Evolutionary conservation across 2,888 invertebrate genomes (phyloP), one percentile per base, ranked within the genome.

Genomic region (Clitarchus hookeri): DNA sequence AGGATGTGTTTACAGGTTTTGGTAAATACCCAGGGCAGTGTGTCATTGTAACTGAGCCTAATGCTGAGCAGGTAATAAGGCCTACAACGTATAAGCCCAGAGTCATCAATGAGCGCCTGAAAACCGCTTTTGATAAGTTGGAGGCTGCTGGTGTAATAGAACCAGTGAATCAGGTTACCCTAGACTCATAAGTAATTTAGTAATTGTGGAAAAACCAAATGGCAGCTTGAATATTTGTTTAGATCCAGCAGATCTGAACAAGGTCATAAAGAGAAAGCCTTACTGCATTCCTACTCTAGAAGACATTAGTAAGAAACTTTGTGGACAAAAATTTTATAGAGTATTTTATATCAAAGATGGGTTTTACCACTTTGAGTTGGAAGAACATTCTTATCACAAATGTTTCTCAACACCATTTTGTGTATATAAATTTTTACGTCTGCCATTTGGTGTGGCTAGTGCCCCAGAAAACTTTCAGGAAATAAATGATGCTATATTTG

Each of bases 401-500:
- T 65, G 65, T 65, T 65, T 65, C 65, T 65, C 65, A 16, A 65
- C 65, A 65, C 65, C 23, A 16, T 65, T 65, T 65, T 6, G 65
- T 23, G 65, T 65, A 65, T 65, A 65, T 23, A 65, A 2, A 65
- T 65, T 65, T 23, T 6, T 65, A 23, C 6, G 65, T 65, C 65
- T 65, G 8, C 65, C 23, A 65, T 65, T 65, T 19, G 65, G 65
- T 65, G 1, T 65, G 16, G 23, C 65, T n/a, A 65, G 65, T 65
- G 8, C 65, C 65, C 23, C 65, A 65, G 65, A 65, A 23, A 65
- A 6, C 8, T 23, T 65, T 23, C 65, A 65, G 65, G 65, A 65
- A 65, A 53, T 16, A 65, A 65, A 65, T 65, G 65, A 65, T n/a
- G n/a, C 65, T 65, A 65, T 65, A 65, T 65, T 65, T 65, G 65